Evolutionary conservation across 2,888 invertebrate genomes (phyloP).

Genomic region (Euplexia lucipara): DNA sequence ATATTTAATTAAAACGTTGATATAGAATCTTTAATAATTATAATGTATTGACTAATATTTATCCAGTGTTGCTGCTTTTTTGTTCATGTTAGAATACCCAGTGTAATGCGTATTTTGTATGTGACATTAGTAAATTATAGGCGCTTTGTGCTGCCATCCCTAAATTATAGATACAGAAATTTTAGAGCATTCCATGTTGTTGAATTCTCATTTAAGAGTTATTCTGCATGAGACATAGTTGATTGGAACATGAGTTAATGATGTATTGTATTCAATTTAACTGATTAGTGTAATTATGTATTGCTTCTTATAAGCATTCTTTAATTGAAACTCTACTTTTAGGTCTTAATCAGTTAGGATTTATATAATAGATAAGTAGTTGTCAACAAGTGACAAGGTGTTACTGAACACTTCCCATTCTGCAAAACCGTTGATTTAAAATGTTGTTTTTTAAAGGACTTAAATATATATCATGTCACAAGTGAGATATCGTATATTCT

Average conservation of each 20-base stretch:
- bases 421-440: slow-evolving; percentile 47
- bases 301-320: slow-evolving; percentile 75
- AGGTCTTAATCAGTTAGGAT: slow-evolving; percentile 69
- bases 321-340: slow-evolving; percentile 71
- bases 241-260: slow-evolving; percentile 72
- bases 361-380: slow-evolving; percentile 61
- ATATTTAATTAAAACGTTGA: slow-evolving; percentile 62
- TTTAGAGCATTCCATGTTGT: slow-evolving; percentile 85
- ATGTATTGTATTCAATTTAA: slow-evolving; percentile 76
- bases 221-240: slow-evolving; percentile 74
- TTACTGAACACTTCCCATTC: slow-evolving; percentile 42
- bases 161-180: slow-evolving; percentile 73
- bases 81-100: slow-evolving; percentile 73
- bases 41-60: slow-evolving; percentile 69
- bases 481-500: slow-evolving; percentile 50
- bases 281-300: slow-evolving; percentile 79
- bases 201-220: slow-evolving; percentile 74
- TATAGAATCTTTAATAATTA: slow-evolving; percentile 64
- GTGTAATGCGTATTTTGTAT: slow-evolving; percentile 77
- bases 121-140: slow-evolving; percentile 76
- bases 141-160: slow-evolving; percentile 52
- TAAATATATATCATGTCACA: slow-evolving; percentile 54
- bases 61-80: slow-evolving; percentile 73
- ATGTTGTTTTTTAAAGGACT: slow-evolving; percentile 39
- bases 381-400: slow-evolving; percentile 48